Percentiles rank a stretch among this genome's conserved stretches.
These are phyloP conservation scores for Nomada hirtipes DNA, from an alignment of 2,888 invertebrate genomes.

Conservation along the genomic window DNA sequence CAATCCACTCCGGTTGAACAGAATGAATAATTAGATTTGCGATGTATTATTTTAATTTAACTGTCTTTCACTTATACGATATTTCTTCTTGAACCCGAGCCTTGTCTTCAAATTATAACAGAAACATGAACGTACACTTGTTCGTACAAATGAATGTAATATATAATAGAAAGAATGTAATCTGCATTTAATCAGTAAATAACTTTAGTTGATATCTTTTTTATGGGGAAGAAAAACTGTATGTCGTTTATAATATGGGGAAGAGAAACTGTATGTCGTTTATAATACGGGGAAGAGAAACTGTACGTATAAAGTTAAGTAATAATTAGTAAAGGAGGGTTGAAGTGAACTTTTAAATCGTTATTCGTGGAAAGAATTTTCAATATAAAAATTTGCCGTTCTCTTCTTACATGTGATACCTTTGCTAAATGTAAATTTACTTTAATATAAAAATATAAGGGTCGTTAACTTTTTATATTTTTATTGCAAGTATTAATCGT, in stretches of 20 bases:
- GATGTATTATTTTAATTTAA: constrained; percentile 2
- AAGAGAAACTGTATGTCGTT: not conserved
- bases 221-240: constrained; percentile 16
- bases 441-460: constrained; percentile 11
- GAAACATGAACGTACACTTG: constrained; percentile 36
- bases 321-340: too few species aligned
- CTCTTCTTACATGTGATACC: not conserved
- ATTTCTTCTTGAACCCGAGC: not conserved
- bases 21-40: not conserved
- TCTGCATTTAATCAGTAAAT: constrained; percentile 52
- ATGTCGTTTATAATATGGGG: not conserved
- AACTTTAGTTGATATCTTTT: constrained; percentile 49
- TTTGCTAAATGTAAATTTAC: constrained; percentile 24
- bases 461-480: constrained; percentile 22
- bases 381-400: not conserved
- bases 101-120: constrained; percentile 48
- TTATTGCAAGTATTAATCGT: constrained; percentile 7
- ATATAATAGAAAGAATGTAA: constrained; percentile 43
- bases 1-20: constrained; percentile 21
- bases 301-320: too few species aligned
- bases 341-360: not conserved
- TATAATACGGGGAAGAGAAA: not conserved
- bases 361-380: not conserved
- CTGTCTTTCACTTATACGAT: constrained; percentile 7
- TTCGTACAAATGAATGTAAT: constrained; percentile 48